These are phyloP conservation scores for Agrochola macilenta DNA, from an alignment of 2,888 invertebrate genomes.

Conservation along the genomic window DNA sequence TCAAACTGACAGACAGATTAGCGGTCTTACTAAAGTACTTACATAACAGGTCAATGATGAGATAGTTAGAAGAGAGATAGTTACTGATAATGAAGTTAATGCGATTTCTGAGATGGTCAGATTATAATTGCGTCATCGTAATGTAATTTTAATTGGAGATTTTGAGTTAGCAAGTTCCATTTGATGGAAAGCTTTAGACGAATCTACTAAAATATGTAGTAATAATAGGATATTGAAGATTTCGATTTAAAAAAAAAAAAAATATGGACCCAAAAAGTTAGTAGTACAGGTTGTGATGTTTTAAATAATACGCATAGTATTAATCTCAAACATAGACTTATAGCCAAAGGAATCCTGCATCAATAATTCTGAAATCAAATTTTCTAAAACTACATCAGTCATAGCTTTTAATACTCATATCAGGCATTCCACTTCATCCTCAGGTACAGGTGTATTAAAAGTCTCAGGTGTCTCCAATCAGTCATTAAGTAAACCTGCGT, in stretches of 20 bases:
- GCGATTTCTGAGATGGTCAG: conserved; percentile 50
- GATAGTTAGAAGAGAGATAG: conserved; percentile 42
- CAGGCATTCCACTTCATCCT: background rate
- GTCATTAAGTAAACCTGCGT: conserved; percentile 37
- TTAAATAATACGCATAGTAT: background rate
- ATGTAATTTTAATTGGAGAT: conserved; percentile 44
- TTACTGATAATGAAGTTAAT: conserved; percentile 56
- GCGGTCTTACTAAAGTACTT: conserved; percentile 43
- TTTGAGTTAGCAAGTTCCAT: conserved; percentile 11
- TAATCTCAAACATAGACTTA: background rate
- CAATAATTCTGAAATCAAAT: background rate
- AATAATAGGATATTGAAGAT: background rate
- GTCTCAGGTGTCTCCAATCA: conserved; percentile 39
- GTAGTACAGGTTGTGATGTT: background rate
- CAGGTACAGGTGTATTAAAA: conserved; percentile 41
- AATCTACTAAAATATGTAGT: background rate
- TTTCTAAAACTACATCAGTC: background rate
- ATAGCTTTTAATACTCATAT: background rate
- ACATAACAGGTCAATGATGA: conserved; percentile 62
- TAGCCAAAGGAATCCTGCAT: background rate
- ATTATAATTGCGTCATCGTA: conserved; percentile 36
- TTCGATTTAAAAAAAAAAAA: background rate
- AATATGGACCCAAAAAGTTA: background rate
- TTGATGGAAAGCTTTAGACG: background rate
- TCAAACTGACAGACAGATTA: conserved; percentile 57